These are phyloP conservation scores for Bombus pascuorum DNA, from an alignment of 1,140 invertebrate species.

Conservation along the genomic window DNA sequence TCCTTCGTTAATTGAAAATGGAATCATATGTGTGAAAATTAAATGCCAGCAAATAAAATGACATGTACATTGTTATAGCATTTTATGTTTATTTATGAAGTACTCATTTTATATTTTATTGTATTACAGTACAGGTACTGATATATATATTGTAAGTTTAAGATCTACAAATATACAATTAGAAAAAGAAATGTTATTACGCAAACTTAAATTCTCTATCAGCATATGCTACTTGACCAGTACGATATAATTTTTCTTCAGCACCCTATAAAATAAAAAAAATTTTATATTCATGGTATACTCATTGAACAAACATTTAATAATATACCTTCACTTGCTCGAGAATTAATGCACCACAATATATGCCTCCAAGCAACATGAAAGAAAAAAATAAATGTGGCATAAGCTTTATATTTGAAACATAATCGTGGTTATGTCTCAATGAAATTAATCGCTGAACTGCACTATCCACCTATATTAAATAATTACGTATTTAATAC, in stretches of 20 bases:
- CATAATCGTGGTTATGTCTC: slow-evolving; percentile 83
- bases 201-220: slow-evolving; percentile 86
- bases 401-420: rapidly evolving
- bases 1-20: background rate
- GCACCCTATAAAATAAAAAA: slow-evolving; percentile 77
- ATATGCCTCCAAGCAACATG: too few relatives aligned
- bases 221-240: slow-evolving; percentile 88
- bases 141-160: slow-evolving; percentile 1
- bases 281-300: background rate
- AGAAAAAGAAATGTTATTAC: slow-evolving; percentile 66
- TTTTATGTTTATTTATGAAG: slow-evolving; percentile 7
- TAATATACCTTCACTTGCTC: slow-evolving; percentile 14
- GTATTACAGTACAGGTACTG: slow-evolving; percentile 5
- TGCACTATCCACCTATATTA: slow-evolving; percentile 89
- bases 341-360: too few relatives aligned
- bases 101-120: slow-evolving; percentile 36
- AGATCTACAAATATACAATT: background rate
- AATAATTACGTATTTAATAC: background rate
- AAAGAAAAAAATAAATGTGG: background rate
- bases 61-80: slow-evolving; percentile 2
- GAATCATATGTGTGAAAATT: background rate
- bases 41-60: background rate
- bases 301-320: background rate
- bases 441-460: slow-evolving; percentile 88
- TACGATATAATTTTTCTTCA: slow-evolving; percentile 84